phyloP scores from a whole-genome alignment of 2,797 vertebrate genomes.

The Crocidura indochinensis region DNA sequence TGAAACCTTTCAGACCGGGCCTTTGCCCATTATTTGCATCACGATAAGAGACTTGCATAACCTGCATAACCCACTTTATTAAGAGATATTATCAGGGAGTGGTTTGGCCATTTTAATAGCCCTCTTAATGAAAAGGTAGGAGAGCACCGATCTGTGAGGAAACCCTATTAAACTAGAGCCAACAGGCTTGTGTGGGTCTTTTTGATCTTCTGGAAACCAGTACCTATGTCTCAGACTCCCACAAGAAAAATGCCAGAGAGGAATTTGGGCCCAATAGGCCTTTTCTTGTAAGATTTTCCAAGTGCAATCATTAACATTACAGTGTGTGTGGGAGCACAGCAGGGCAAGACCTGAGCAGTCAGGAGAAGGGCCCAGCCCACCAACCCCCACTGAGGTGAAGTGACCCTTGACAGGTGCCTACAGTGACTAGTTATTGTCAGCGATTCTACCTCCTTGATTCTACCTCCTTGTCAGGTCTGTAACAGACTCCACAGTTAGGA shows the following conservation, averaged over 20 bases:
- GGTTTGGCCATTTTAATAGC: constrained; percentile 43
- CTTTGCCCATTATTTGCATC: not conserved
- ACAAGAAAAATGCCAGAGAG: constrained; percentile 29
- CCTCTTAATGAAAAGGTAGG: constrained; percentile 71
- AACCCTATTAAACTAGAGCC: constrained; percentile 10
- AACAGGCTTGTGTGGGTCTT: not conserved
- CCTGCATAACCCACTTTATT: constrained; percentile 57
- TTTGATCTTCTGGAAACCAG: constrained; percentile 69
- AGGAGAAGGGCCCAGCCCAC: too few relatives aligned
- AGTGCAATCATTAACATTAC: constrained; percentile 61
- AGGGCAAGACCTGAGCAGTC: too few relatives aligned
- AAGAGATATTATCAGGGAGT: constrained; percentile 65
- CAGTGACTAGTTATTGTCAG: too few relatives aligned
- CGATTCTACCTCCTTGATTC: too few relatives aligned
- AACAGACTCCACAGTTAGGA: not conserved
- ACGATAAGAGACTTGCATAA: constrained; percentile 58
- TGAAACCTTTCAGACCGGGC: constrained; percentile 41
- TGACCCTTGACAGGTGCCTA: too few relatives aligned
- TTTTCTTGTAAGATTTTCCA: constrained; percentile 45
- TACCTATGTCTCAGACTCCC: constrained; percentile 32
- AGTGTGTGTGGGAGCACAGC: not conserved
- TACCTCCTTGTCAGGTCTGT: not conserved
- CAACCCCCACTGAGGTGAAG: too few relatives aligned
- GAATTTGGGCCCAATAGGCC: constrained; percentile 37
- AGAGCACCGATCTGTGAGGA: constrained; percentile 66